Evolutionary conservation across 2,888 invertebrate species (phyloP).

Genomic region (Trilocha varians): DNA sequence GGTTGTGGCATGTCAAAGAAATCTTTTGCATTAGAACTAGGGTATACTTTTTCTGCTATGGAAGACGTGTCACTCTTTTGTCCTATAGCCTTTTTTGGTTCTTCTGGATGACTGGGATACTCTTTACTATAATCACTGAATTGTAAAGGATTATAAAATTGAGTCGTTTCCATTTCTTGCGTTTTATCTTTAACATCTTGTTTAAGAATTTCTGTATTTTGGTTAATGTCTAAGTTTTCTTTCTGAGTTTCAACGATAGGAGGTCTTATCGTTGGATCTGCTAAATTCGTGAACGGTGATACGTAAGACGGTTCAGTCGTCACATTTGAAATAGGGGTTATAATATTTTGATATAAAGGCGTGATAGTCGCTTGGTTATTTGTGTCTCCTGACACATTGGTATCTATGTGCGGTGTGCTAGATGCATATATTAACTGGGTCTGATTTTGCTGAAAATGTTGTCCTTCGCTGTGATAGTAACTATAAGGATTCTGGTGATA

Average conservation of each 20-base stretch:
- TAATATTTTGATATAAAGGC: too few species aligned
- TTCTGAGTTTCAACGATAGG: background rate
- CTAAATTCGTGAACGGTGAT: background rate
- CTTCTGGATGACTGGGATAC: background rate
- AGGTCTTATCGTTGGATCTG: background rate
- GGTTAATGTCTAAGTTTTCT: background rate
- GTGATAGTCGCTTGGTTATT: too few species aligned
- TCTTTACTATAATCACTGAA: background rate
- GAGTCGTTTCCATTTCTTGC: background rate
- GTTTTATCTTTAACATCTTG: background rate
- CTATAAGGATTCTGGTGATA: slow-evolving; percentile 16
- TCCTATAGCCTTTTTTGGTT: background rate
- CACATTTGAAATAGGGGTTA: background rate
- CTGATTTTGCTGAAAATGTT: slow-evolving; percentile 5
- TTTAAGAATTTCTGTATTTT: slow-evolving; percentile 1
- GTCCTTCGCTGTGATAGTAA: slow-evolving; percentile 20
- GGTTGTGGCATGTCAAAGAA: slow-evolving; percentile 8
- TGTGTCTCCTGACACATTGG: background rate
- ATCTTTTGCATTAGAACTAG: slow-evolving; percentile 3
- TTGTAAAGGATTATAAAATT: background rate
- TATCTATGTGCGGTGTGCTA: background rate
- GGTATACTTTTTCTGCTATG: background rate
- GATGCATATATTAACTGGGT: background rate
- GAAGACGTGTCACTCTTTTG: background rate
- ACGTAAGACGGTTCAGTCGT: background rate